These are phyloP conservation scores for Bombylius discolor DNA, from an alignment of 2,888 invertebrate species.

Conservation along the genomic window DNA sequence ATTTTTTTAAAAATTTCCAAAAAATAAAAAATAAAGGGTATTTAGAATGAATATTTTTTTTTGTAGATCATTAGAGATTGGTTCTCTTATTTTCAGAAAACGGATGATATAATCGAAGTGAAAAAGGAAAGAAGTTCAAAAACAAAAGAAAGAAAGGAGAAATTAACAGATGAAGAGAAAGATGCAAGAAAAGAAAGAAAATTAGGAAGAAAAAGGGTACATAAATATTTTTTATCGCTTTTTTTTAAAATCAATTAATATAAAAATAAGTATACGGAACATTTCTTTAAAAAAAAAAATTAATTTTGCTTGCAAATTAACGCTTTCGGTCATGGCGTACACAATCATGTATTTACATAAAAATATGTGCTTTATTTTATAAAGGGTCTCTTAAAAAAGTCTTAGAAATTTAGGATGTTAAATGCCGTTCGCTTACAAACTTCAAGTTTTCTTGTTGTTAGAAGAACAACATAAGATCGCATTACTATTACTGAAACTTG, in stretches of 20 bases:
- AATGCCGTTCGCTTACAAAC: too few species aligned
- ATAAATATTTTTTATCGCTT: not conserved
- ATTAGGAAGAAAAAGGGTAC: slow-evolving; percentile 63
- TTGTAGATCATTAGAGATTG: not conserved
- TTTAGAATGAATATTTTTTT: not conserved
- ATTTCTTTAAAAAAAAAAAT: too few species aligned
- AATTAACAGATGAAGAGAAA: slow-evolving; percentile 65
- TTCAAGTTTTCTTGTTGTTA: too few species aligned
- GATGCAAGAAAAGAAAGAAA: slow-evolving; percentile 70
- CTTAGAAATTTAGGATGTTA: too few species aligned
- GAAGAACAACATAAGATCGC: too few species aligned
- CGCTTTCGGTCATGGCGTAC: too few species aligned
- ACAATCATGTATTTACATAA: too few species aligned
- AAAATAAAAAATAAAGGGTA: not conserved
- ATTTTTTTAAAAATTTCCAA: too few species aligned
- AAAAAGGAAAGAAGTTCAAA: slow-evolving; percentile 42
- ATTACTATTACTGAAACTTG: too few species aligned
- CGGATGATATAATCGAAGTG: slow-evolving; percentile 10
- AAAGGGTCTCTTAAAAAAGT: too few species aligned
- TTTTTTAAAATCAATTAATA: slow-evolving; percentile 1
- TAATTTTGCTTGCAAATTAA: too few species aligned
- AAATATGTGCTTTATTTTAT: too few species aligned
- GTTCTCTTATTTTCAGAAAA: slow-evolving; percentile 6
- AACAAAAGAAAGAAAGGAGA: slow-evolving; percentile 45
- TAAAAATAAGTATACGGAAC: not conserved